Percentiles rank a stretch among this genome's conserved stretches.
phyloP scores from a whole-genome alignment of 2,797 vertebrate genomes.

The Myiotriccus ornatus region DNA sequence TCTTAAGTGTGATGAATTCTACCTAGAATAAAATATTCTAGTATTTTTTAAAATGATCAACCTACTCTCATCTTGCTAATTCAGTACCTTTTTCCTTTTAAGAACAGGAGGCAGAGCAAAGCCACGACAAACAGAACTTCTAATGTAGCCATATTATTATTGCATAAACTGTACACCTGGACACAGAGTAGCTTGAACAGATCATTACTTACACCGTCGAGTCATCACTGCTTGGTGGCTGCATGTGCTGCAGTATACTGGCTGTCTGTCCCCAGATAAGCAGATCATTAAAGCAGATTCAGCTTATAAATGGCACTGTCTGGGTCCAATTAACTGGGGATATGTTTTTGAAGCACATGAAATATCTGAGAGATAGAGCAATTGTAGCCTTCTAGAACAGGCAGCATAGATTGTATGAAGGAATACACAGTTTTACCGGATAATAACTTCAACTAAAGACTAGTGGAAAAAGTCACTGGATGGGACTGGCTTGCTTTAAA shows the following conservation, averaged over 20 bases:
- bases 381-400: neutral
- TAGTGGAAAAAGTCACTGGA: constrained; percentile 39
- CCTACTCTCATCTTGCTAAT: neutral
- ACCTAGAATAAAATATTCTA: neutral
- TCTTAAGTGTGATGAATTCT: neutral
- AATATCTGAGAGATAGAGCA: neutral
- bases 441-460: neutral
- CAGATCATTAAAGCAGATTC: neutral
- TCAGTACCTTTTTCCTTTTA: neutral
- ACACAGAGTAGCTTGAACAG: neutral
- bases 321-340: neutral
- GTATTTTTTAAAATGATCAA: neutral
- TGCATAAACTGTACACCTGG: neutral
- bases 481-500: constrained; percentile 11
- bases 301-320: neutral
- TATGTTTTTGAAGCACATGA: neutral
- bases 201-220: neutral
- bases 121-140: neutral
- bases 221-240: neutral
- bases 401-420: neutral
- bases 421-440: neutral
- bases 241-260: neutral
- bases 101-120: neutral
- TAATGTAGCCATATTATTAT: neutral
- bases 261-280: neutral